Evolutionary conservation across 2,888 invertebrate genomes (phyloP).

Genomic region (Drosophila birchii): DNA sequence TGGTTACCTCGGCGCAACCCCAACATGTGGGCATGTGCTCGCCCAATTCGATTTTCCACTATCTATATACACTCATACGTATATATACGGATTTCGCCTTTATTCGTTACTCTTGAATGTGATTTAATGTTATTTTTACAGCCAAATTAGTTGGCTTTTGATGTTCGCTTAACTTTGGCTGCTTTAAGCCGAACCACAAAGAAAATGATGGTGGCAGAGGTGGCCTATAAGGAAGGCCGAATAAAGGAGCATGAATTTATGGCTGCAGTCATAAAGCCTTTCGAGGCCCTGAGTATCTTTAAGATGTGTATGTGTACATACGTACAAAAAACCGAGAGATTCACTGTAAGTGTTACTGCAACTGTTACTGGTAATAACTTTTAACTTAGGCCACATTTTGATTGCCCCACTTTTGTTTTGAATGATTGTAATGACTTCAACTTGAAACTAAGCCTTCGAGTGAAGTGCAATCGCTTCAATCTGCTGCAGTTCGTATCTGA

Average conservation of each 20-base stretch:
- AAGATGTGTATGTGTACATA: conserved; percentile 8
- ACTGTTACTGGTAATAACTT: conserved; percentile 32
- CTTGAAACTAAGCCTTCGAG: conserved; percentile 24
- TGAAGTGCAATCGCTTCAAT: conserved; percentile 73
- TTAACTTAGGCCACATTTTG: conserved; percentile 51
- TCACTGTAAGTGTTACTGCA: conserved; percentile 37
- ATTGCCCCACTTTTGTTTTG: conserved; percentile 46
- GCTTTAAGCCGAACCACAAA: conserved; percentile 44
- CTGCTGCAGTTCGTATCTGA: conserved; percentile 67
- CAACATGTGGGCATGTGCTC: conserved; percentile 26
- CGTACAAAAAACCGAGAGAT: not conserved
- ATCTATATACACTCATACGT: conserved; percentile 22
- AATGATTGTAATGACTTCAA: conserved; percentile 22
- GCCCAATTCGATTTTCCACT: conserved; percentile 60
- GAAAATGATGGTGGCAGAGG: not conserved
- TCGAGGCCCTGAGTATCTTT: conserved; percentile 19
- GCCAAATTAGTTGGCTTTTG: conserved; percentile 80
- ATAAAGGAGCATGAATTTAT: conserved; percentile 36
- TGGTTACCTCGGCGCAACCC: conserved; percentile 23
- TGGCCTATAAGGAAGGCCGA: conserved; percentile 29
- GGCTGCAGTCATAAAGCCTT: conserved; percentile 55
- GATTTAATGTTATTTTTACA: conserved; percentile 81
- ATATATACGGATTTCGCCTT: conserved; percentile 3
- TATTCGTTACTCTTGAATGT: conserved; percentile 58
- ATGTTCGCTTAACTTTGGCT: conserved; percentile 65